phyloP scores from a whole-genome alignment of 1,140 invertebrate species.

The Tetramorium alpestre region DNA sequence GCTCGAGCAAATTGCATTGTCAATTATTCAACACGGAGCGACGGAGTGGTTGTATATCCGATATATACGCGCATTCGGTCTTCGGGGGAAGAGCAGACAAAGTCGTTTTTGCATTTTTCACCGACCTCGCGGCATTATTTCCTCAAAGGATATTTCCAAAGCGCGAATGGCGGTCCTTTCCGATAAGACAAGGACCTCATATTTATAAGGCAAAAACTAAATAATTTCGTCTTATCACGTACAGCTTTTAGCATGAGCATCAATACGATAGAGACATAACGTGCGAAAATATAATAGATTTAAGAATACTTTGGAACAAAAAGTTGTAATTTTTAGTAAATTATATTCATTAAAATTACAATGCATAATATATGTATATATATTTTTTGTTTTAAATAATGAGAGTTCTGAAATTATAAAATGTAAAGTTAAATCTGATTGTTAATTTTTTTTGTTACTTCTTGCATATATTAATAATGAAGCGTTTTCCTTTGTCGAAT shows the following conservation, averaged over 20 bases:
- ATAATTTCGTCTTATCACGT: background rate
- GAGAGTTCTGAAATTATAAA: background rate
- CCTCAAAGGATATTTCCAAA: conserved; percentile 26
- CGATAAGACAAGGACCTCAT: background rate
- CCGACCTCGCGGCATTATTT: conserved; percentile 19
- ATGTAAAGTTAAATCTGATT: background rate
- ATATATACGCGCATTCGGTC: conserved; percentile 9
- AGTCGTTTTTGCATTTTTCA: conserved; percentile 30
- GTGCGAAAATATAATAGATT: background rate
- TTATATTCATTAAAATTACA: background rate
- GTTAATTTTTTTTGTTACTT: background rate
- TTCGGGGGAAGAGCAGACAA: conserved; percentile 30
- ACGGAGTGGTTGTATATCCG: conserved; percentile 41
- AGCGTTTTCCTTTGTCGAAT: background rate
- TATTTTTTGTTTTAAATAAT: background rate
- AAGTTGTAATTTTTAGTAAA: background rate
- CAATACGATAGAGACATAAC: background rate
- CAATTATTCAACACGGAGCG: conserved; percentile 67
- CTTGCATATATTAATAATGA: background rate
- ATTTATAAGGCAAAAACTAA: background rate
- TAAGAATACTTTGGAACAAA: background rate
- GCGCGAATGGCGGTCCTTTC: background rate
- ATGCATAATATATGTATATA: background rate
- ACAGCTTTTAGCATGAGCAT: background rate
- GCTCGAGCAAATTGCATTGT: conserved; percentile 66